Base-by-base conservation (phyloP, 2,113 vertebrate genomes). In the Rattus norvegicus region DNA sequence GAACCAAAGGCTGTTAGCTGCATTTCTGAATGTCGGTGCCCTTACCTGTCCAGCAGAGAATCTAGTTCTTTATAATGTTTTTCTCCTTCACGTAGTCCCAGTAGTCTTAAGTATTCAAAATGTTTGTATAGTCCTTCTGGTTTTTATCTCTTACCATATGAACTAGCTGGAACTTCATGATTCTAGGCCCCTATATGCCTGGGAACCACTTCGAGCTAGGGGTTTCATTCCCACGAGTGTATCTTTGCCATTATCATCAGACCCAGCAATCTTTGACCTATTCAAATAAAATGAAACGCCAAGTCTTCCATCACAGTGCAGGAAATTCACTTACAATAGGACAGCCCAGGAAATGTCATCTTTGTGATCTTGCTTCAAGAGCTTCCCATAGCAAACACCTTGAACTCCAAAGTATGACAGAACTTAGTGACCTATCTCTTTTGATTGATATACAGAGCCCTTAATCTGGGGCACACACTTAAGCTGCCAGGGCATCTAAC, bases 381-480 rank as follows among this genome's bases (percentile, higher is more conserved):
- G 7, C 39, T 84, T 59, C 28, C 28, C 85, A 84, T 26, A 90
- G 59, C 39, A 92, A 84, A 80, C 75, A 81, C 43, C 10, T 79
- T 96, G 54, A 63, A 56, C 67, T 93, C 59, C 14, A 22, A 92
- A 76, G 39, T 84, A 20, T 92, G 79, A 59, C 67, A 87, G 63
- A 91, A 93, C 80, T 73, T 92, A 94, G 75, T 67, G 56, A 95
- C 39, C 47, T 26, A 47, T 67, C 47, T 88, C 79, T 87, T 96
- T 93, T 88, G 88, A 93, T 89, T 93, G 59, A 95, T 24, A 87
- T 16, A 65, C 39, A 95, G 9, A 92, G 36, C 19, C 52, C 69
- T 81, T 81, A 67, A 88, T 88, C 63, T 28, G 8, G 7, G n/a
- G 59, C 88, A 83, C 33, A 43, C 52, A 54, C 43, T 33, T 52